Evolutionary conservation across 2,113 vertebrate species (phyloP).

Genomic region (Hydrolagus affinis): DNA sequence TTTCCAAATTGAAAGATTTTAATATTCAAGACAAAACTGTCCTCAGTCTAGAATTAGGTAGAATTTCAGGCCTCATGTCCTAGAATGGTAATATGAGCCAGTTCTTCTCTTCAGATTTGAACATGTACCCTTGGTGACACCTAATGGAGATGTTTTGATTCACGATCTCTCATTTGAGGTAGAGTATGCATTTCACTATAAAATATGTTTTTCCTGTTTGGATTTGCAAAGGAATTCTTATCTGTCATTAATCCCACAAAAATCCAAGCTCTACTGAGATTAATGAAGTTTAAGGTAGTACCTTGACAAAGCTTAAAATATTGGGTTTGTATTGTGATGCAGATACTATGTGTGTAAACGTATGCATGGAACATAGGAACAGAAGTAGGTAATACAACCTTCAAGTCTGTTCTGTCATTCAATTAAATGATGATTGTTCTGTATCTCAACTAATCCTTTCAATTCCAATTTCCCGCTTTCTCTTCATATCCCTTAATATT

Average conservation of each 20-base stretch:
- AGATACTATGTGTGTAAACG: too few species aligned
- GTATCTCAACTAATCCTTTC: too few species aligned
- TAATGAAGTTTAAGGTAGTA: not conserved
- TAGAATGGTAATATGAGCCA: not conserved
- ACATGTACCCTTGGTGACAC: constrained; percentile 82
- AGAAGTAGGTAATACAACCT: too few species aligned
- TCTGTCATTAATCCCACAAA: not conserved
- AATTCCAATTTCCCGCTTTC: too few species aligned
- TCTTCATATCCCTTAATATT: too few species aligned
- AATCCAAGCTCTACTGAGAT: not conserved
- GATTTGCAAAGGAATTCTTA: not conserved
- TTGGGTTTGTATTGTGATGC: not conserved
- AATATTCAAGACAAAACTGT: too few species aligned
- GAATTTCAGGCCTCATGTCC: not conserved
- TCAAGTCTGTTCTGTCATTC: too few species aligned
- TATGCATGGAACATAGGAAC: too few species aligned
- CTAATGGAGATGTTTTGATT: constrained; percentile 93
- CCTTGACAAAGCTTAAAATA: not conserved
- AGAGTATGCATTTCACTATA: constrained; percentile 30
- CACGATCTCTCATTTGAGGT: constrained; percentile 87
- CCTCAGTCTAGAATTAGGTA: too few species aligned
- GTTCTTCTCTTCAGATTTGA: constrained; percentile 70
- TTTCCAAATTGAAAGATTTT: too few species aligned
- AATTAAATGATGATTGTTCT: too few species aligned
- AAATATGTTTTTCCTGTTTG: not conserved